These are phyloP conservation scores for Epinephelus lanceolatus DNA, from an alignment of 2,113 vertebrate genomes.

Conservation along the genomic window DNA sequence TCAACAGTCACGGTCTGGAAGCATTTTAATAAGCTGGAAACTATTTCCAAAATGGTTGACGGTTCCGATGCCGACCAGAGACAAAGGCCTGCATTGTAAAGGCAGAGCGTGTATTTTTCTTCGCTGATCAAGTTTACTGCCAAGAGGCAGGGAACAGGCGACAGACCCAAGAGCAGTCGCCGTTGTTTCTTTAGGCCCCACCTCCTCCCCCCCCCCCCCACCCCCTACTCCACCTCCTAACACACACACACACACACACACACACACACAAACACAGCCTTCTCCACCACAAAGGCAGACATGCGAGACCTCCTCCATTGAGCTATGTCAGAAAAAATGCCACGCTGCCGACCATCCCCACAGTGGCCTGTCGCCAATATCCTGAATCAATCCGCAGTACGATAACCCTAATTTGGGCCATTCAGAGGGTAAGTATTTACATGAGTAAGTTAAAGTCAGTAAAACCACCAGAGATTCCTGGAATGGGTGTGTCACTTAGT, in stretches of 20 bases:
- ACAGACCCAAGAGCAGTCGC: conserved; percentile 78
- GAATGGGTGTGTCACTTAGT: conserved; percentile 81
- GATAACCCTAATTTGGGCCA: conserved; percentile 67
- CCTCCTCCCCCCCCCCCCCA: conserved; percentile 40
- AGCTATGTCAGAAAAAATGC: conserved; percentile 64
- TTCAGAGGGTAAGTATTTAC: conserved; percentile 75
- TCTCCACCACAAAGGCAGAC: conserved; percentile 64
- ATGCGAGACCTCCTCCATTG: conserved; percentile 58
- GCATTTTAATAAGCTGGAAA: conserved; percentile 88
- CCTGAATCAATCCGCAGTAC: conserved; percentile 66
- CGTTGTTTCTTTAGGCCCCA: conserved; percentile 71
- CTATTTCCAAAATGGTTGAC: conserved; percentile 87
- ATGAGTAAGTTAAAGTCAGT: conserved; percentile 73
- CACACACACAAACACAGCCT: conserved; percentile 52
- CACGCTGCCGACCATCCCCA: conserved; percentile 62
- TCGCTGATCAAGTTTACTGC: conserved; percentile 80
- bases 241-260: conserved; percentile 59
- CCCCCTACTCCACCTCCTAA: conserved; percentile 51
- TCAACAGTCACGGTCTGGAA: conserved; percentile 86
- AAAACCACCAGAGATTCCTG: conserved; percentile 81
- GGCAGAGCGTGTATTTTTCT: conserved; percentile 77
- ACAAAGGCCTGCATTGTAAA: conserved; percentile 87
- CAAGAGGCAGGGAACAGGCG: conserved; percentile 78
- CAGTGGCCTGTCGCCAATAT: conserved; percentile 65
- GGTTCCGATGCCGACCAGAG: conserved; percentile 80